A percentile compares a stretch with the other conserved stretches of the same genome.
Evolutionary conservation across 1,140 invertebrate genomes (phyloP).

Genomic region (Drosophila parvula): DNA sequence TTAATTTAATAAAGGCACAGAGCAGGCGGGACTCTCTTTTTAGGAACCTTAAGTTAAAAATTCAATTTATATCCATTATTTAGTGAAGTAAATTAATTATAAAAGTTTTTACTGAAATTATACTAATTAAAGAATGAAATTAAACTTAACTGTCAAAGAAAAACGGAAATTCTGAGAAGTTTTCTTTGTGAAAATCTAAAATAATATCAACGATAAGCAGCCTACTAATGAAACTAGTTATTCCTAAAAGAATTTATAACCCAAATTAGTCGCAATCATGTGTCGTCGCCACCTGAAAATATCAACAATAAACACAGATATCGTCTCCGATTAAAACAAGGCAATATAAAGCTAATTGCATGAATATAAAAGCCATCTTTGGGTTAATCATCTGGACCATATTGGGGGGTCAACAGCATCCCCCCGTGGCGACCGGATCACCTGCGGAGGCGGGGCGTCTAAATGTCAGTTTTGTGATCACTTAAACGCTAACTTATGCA

Average conservation of each 20-base stretch:
- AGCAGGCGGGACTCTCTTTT: too few species aligned
- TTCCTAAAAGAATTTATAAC: slow-evolving; percentile 8
- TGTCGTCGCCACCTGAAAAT: slow-evolving; percentile 11
- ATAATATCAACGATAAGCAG: background rate
- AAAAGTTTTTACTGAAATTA: too few species aligned
- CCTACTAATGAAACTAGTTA: slow-evolving; percentile 2
- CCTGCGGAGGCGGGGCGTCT: slow-evolving; percentile 31
- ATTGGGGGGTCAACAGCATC: slow-evolving; percentile 38
- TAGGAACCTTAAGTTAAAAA: too few species aligned
- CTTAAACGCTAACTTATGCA: slow-evolving; percentile 76
- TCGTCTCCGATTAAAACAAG: slow-evolving; percentile 21
- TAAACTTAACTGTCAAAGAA: too few species aligned
- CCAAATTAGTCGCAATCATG: slow-evolving; percentile 20
- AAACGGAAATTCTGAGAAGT: too few species aligned
- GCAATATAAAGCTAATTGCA: slow-evolving; percentile 68
- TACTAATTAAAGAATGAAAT: too few species aligned
- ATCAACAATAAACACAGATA: background rate
- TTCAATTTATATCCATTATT: background rate
- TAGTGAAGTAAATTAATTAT: too few species aligned
- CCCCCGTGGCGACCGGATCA: slow-evolving; percentile 9
- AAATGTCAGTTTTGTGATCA: slow-evolving; percentile 74
- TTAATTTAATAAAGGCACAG: slow-evolving; percentile 26
- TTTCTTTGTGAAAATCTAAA: too few species aligned
- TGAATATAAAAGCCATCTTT: slow-evolving; percentile 64
- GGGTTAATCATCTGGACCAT: slow-evolving; percentile 41